Evolutionary conservation across 2,113 vertebrate genomes (phyloP), one percentile per base, ranked within the genome.

Genomic region (Vimba vimba): DNA sequence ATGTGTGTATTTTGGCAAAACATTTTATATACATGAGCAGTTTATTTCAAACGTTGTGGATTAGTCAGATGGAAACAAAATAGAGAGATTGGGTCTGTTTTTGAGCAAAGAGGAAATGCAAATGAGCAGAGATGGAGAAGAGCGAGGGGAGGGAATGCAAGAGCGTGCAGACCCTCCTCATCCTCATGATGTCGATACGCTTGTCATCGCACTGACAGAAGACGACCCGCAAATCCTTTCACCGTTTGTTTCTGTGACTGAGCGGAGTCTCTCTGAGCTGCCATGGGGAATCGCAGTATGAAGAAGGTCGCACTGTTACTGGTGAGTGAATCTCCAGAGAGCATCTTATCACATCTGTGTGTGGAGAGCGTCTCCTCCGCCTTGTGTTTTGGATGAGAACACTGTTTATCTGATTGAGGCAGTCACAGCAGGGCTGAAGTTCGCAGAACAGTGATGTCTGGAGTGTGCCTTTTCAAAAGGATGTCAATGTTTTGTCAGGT

Each of bases 221-320:
- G 36, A 47, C 79, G 59, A 81, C 59, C 79, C 6, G 25, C 21
- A 2, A 66, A 66, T 66, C 79, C 23, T 66, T 27, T 10, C 47
- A 12, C 27, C 66, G 2, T 43, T 77, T 55, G 33, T 79, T 9
- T 57, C 45, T 23, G 43, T 55, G 25, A 55, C 30, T 17, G 62
- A 43, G 33, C 33, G 3, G 27, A 55, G 8, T 79, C 83, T 60
- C 62, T 71, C 76, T 57, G 55, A 68, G 30, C 33, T 77, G 57
- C 7, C 88, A 88, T 91, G 76, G 60, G 86, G 50, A 91, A 90
- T 89, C 21, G 0, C 87, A 91, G 62, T 64, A 79, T 87, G 68
- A 89, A 87, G 84, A 88, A 92, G 66, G 88, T 91, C 0, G 87
- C 69, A 9, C 83, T 93, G 85, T 89, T 90, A 85, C 45, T 90